phyloP scores from a whole-genome alignment of 2,797 vertebrate genomes.

The Micropoecilia bifurca region DNA sequence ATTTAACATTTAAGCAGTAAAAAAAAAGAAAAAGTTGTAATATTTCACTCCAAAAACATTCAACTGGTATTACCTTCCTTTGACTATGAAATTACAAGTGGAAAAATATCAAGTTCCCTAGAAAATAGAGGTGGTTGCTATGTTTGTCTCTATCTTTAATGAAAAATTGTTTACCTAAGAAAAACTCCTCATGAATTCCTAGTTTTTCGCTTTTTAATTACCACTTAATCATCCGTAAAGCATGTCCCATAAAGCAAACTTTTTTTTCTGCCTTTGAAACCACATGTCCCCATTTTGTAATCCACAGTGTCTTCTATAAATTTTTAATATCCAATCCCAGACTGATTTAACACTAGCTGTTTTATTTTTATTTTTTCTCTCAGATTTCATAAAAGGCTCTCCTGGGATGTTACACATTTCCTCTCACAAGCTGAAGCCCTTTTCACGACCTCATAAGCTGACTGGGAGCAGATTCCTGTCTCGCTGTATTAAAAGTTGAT shows the following conservation, averaged over 20 bases:
- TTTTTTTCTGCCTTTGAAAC: neutral
- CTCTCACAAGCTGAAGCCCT: neutral
- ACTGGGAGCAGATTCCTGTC: neutral
- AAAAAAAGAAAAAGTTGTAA: too few species aligned
- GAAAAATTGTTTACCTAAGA: neutral
- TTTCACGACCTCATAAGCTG: neutral
- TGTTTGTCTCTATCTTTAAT: neutral
- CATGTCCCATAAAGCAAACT: constrained; percentile 3
- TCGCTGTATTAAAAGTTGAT: neutral
- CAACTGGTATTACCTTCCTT: neutral
- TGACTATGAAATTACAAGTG: neutral
- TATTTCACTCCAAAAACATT: too few species aligned
- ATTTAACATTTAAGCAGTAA: neutral
- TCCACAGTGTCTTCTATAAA: neutral
- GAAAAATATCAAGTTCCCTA: neutral
- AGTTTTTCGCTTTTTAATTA: neutral
- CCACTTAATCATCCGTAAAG: too few species aligned
- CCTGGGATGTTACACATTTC: constrained; percentile 1
- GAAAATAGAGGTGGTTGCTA: neutral
- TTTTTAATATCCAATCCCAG: neutral
- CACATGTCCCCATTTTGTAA: constrained; percentile 1
- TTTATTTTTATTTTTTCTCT: neutral
- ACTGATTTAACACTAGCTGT: constrained; percentile 2
- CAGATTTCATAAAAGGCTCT: constrained; percentile 9
- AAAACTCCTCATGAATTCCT: neutral